Base-by-base conservation (phyloP, 1,140 invertebrate species). In the Phortica variegata region DNA sequence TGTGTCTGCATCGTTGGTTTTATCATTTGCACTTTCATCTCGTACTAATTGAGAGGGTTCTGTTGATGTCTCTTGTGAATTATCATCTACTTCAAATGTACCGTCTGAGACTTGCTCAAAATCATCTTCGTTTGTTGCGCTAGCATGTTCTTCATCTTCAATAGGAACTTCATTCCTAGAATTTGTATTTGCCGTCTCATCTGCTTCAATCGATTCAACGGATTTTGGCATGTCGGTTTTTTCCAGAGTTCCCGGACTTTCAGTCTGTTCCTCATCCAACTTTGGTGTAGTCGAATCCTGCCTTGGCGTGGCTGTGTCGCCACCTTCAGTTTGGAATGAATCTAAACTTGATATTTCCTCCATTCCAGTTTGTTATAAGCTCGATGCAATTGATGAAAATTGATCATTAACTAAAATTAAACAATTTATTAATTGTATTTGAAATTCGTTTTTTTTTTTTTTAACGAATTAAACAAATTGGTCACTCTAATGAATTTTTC, bases 281-380 rank as follows among this genome's bases (percentile, higher is more conserved):
- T 63, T 52, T 3, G 65, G 60, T 1, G 62, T 60, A 37, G 43
- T 61, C 43, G 32, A 70, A 51, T 54, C 69, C 53, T 8, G 69
- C 51, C 29, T 55, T 53, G 3, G 56, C 56, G 37, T 58, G 54
- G 16, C 34, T 33, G 69, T 70, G 31, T 73, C 70, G 2, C 56
- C 57, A 13, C 65, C 63, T 5, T 52, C 50, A 15, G 44, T 47
- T 26, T 42, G 44, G 46, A 70, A 73, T 2, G 70, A 73, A 43
- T 73, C 70, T 43, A 73, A 57, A 42, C 70, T 73, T 50, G 70
- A 70, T 54, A 73, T 70, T 46, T 73, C 70, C 41, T 73, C 70
- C 70, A 73, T 73, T 34, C n/a, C n/a, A n/a, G n/a, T n/a, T n/a
- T n/a, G n/a, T n/a, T n/a, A n/a, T n/a, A n/a, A n/a, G n/a, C n/a